Base-by-base conservation (phyloP, 64 coral and sea anemone genomes). In the Stichodactyla helianthus region DNA sequence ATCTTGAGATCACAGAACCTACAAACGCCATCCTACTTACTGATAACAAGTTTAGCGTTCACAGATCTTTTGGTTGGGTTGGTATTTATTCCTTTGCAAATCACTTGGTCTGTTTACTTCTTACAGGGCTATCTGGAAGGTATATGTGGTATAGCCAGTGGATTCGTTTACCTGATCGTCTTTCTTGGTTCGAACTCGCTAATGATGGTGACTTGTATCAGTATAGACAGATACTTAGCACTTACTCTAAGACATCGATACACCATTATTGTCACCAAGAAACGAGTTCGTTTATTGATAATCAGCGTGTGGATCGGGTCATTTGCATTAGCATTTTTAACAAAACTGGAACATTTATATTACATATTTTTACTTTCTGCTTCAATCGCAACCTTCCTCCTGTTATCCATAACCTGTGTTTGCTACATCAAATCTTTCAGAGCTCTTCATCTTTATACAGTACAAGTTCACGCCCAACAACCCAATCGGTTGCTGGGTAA, bases 191-290 rank as follows among this genome's bases (percentile, higher is more conserved):
- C 12, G 0, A 4, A 5, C 20, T 18, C 78, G 0, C 7, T 81
- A 4, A 10, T 81, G 18, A 81, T 81, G 78, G 52, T 52, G 6
- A 81, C 15, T 5, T 81, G 5, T 22, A 81, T 81, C 44, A 81
- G 78, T 54, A 81, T 81, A 52, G 78, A 81, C 78, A 81, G 78
- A 23, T 81, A 81, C 52, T 81, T 81, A 51, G 78, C 78, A 13
- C 35, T 81, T 12, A 81, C n/a, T 52, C 50, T 81, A 22, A 81
- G 78, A 52, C 78, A 81, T 81, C 78, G 78, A 81, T 81, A 81
- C 52, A 81, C 20, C 44, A 81, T 81, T 20, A 81, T 81, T 53
- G 51, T 81, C 5, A 81, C 78, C 50, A 81, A 81, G 26, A 81
- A 81, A 54, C 78, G 78, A n/a, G 20, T 81, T 81, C 78, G 78